Evolutionary conservation across 2,888 invertebrate genomes (phyloP).

Genomic region (Orthonychiurus folsomi): DNA sequence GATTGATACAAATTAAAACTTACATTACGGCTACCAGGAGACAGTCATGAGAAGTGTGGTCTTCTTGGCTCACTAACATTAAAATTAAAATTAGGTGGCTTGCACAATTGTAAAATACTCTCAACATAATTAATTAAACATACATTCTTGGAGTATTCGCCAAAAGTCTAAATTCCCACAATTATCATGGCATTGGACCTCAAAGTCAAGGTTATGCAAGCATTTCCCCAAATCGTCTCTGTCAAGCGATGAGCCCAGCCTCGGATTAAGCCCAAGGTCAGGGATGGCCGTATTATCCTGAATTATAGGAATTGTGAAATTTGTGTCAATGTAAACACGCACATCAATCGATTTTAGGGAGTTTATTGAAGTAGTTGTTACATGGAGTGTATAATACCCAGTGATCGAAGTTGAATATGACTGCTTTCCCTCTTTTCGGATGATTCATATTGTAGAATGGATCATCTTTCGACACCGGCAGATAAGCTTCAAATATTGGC

Average conservation of each 20-base stretch:
- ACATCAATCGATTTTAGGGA: not conserved
- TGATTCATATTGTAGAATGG: conserved; percentile 32
- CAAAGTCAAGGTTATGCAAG: conserved; percentile 27
- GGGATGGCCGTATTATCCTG: conserved; percentile 30
- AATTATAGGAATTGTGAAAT: too few relatives aligned
- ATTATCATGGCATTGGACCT: conserved; percentile 27
- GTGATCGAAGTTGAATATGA: conserved; percentile 35
- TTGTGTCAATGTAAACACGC: too few relatives aligned
- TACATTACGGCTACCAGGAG: conserved; percentile 32
- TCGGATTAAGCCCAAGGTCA: conserved; percentile 19
- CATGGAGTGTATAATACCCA: conserved; percentile 30
- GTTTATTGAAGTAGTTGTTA: not conserved
- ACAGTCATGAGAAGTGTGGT: conserved; percentile 32
- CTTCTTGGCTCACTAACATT: conserved; percentile 27
- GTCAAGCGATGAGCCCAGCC: conserved; percentile 34
- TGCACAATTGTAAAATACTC: not conserved
- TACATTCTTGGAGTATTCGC: conserved; percentile 24
- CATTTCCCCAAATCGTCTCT: conserved; percentile 26
- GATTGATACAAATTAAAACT: too few relatives aligned
- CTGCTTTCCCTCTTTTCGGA: conserved; percentile 31
- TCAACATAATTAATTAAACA: too few relatives aligned
- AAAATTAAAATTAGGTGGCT: conserved; percentile 4
- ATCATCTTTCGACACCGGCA: conserved; percentile 25
- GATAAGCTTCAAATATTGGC: conserved; percentile 17
- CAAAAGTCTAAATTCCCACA: conserved; percentile 21